Conservation (phyloP, 2,888 invertebrate species). For the Harpalus rubripes region DNA sequence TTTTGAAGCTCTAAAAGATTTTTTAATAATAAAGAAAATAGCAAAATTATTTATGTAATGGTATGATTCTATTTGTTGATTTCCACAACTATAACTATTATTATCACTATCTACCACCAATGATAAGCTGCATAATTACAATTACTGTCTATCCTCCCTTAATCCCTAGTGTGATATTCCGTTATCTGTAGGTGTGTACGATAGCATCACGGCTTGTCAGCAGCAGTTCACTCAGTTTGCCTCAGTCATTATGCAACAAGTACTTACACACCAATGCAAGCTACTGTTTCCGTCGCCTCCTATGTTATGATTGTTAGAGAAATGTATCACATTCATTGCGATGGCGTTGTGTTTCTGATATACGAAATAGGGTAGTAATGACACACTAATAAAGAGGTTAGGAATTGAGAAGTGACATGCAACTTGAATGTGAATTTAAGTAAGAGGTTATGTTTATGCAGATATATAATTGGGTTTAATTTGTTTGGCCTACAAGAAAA, state of each 20-base stretch:
- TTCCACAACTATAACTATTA: no score
- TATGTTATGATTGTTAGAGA: background rate
- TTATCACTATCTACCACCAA: background rate
- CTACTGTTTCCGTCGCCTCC: background rate
- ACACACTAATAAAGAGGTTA: background rate
- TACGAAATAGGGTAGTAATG: background rate
- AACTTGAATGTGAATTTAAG: background rate
- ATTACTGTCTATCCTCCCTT: background rate
- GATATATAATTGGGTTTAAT: background rate
- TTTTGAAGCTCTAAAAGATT: no score
- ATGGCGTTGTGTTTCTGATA: background rate
- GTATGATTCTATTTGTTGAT: no score
- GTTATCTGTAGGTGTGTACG: background rate
- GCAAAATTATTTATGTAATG: no score
- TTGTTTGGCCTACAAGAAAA: background rate
- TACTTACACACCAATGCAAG: background rate
- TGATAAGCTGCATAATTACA: background rate
- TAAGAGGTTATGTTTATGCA: background rate
- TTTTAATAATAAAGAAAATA: no score
- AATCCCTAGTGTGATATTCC: background rate
- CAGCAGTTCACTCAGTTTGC: background rate
- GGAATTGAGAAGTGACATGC: background rate
- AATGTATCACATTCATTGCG: background rate
- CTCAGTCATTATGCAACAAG: background rate
- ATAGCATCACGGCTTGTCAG: background rate